These are phyloP conservation scores for Zoroaster sp. DNA, from an alignment of 53 echinoderm and acorn worm genomes.

Conservation along the genomic window DNA sequence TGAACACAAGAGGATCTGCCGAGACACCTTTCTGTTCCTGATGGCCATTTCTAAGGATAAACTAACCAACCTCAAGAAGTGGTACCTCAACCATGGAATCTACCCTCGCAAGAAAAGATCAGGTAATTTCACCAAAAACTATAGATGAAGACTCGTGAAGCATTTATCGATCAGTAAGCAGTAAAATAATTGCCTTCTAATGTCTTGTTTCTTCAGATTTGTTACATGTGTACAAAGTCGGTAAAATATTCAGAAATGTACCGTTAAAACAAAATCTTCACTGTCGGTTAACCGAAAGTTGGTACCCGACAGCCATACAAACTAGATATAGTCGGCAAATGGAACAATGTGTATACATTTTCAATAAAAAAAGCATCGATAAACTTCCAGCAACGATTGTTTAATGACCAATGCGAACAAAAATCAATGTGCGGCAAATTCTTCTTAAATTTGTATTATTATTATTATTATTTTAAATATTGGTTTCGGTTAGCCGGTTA, in stretches of 20 bases:
- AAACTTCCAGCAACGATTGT: too few species aligned
- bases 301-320: too few species aligned
- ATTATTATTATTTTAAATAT: too few species aligned
- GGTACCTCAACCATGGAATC: slow-evolving; percentile 13
- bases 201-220: not conserved
- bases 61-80: slow-evolving; percentile 6
- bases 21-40: slow-evolving; percentile 27
- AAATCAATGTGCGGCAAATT: not conserved
- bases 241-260: too few species aligned
- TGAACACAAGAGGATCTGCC: not conserved
- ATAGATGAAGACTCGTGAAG: not conserved
- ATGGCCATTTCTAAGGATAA: slow-evolving; percentile 8
- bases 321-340: too few species aligned
- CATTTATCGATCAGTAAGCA: not conserved
- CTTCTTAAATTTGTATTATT: too few species aligned
- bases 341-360: too few species aligned
- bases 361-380: too few species aligned
- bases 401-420: not conserved
- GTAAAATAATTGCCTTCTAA: not conserved
- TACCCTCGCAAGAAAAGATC: slow-evolving; percentile 4
- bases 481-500: too few species aligned
- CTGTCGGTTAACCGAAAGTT: too few species aligned
- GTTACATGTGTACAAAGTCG: too few species aligned
- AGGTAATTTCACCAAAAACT: not conserved
- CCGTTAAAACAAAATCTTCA: too few species aligned